phyloP scores from a whole-genome alignment of 2,888 invertebrate genomes.

The Leptarthrus brevirostris region DNA sequence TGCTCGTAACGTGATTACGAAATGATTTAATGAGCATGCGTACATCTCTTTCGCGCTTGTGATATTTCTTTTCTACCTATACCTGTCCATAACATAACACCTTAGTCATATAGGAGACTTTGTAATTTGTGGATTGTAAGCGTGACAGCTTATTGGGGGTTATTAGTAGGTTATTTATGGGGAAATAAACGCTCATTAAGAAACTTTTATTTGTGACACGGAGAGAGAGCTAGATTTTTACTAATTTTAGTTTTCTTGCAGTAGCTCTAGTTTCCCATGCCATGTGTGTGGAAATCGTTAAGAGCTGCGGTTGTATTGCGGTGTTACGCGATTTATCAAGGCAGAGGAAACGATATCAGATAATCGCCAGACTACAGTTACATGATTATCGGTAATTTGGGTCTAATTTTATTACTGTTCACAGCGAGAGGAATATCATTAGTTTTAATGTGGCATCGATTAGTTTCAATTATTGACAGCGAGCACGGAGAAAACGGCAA shows the following conservation, averaged over 20 bases:
- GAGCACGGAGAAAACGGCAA: no score
- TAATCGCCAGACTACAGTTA: conserved; percentile 17
- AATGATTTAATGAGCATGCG: conserved; percentile 17
- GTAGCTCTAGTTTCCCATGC: background rate
- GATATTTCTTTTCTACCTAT: no score
- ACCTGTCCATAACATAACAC: no score
- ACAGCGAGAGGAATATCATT: conserved; percentile 21
- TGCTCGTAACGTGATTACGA: conserved; percentile 3
- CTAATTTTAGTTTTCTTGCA: background rate
- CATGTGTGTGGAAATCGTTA: no score
- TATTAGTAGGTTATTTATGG: conserved; percentile 7
- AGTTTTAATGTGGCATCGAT: conserved; percentile 15
- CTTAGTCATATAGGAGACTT: no score
- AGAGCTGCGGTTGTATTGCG: no score
- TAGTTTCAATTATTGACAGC: conserved; percentile 27
- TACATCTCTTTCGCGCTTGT: conserved; percentile 1
- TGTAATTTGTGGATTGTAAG: no score
- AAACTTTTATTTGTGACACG: background rate
- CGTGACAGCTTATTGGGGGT: no score
- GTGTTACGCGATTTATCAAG: conserved; percentile 15
- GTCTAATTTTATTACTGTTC: conserved; percentile 31
- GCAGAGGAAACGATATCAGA: conserved; percentile 15
- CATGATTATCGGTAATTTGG: conserved; percentile 25
- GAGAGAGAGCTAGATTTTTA: no score
- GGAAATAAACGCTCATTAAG: background rate